Conservation (phyloP, 2,888 invertebrate genomes). For the Lasioglossum vierecki region DNA sequence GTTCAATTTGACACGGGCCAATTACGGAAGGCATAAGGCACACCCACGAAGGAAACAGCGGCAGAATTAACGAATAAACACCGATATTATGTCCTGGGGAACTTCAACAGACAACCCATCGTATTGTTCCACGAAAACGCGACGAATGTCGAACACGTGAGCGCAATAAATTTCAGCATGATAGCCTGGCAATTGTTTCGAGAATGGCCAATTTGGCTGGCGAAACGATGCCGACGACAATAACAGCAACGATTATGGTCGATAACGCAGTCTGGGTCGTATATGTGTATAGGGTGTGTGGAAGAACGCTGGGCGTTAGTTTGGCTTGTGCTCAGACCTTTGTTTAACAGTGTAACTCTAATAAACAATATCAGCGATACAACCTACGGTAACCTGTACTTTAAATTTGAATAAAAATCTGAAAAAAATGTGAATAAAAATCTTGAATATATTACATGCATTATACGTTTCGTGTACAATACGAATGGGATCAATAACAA, state of each 20-base stretch:
- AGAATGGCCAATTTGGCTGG: conserved; percentile 54
- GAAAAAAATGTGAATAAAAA: too few species aligned
- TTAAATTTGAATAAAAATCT: too few species aligned
- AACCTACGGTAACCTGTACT: not conserved
- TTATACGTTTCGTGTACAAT: too few species aligned
- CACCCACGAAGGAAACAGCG: conserved; percentile 28
- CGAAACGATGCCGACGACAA: conserved; percentile 47
- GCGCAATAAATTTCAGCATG: conserved; percentile 54
- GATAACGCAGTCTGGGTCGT: conserved; percentile 26
- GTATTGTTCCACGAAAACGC: conserved; percentile 53
- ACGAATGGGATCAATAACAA: too few species aligned
- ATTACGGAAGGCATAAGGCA: conserved; percentile 43
- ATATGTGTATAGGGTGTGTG: conserved; percentile 7
- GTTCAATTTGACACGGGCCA: conserved; percentile 22
- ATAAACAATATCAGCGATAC: not conserved
- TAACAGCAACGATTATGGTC: conserved; percentile 26
- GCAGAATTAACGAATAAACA: conserved; percentile 42
- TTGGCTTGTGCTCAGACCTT: too few species aligned
- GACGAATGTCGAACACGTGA: conserved; percentile 45
- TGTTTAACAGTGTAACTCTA: not conserved
- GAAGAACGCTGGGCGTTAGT: not conserved
- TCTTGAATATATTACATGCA: too few species aligned
- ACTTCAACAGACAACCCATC: conserved; percentile 35
- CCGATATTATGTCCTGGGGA: conserved; percentile 25
- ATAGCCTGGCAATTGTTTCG: conserved; percentile 48